Percentiles rank a stretch among this genome's conserved stretches.
phyloP scores from a whole-genome alignment of 2,113 vertebrate species.

The Plecotus auritus region DNA sequence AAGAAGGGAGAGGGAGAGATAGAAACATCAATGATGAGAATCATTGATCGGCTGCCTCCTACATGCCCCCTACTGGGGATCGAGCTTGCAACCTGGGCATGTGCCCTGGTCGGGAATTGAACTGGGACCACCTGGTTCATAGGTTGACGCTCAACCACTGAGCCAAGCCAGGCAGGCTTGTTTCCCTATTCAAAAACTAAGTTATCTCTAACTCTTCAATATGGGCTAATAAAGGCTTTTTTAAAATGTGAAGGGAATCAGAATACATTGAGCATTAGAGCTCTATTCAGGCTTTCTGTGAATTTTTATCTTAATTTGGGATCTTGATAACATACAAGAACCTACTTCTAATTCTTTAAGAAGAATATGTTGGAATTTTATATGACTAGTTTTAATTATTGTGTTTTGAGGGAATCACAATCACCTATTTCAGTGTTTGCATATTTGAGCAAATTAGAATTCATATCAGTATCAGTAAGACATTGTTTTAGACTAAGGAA shows the following conservation, averaged over 20 bases:
- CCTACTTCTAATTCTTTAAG: background rate
- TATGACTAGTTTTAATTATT: background rate
- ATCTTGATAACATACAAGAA: constrained; percentile 27
- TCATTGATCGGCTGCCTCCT: background rate
- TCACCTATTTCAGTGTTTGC: background rate
- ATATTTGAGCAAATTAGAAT: constrained; percentile 46
- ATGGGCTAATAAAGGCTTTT: background rate
- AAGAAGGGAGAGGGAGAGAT: too few species aligned
- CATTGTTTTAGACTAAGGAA: constrained; percentile 43
- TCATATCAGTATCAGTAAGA: background rate
- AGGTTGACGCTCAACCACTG: background rate
- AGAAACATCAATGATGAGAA: background rate
- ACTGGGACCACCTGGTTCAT: background rate
- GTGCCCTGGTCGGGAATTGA: background rate
- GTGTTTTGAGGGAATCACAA: constrained; percentile 26
- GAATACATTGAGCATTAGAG: constrained; percentile 15
- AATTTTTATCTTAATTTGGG: constrained; percentile 22
- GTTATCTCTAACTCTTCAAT: background rate
- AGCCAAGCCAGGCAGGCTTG: background rate
- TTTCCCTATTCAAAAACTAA: background rate
- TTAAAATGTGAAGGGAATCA: background rate
- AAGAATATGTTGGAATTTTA: background rate
- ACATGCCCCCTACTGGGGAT: background rate
- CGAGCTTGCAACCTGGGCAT: background rate
- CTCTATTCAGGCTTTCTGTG: constrained; percentile 23